Conservation (phyloP, 2,113 vertebrate genomes). For the Pseudolaguvia tuberculata region DNA sequence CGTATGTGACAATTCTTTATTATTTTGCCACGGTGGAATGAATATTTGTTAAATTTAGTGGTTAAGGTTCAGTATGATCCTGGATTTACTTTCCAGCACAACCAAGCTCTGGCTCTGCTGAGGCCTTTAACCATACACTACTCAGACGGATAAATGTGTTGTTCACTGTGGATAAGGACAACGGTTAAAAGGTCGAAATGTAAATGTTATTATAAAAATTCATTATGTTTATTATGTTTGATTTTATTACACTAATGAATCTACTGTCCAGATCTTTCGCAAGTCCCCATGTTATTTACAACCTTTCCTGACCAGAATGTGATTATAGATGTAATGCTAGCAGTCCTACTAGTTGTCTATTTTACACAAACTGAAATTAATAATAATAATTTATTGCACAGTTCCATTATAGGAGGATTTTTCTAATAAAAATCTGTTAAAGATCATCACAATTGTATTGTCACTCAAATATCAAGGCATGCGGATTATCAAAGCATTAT, state of each 20-base stretch:
- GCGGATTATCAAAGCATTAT: too few species aligned
- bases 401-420: slow-evolving; percentile 17
- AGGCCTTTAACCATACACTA: too few species aligned
- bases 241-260: slow-evolving; percentile 8
- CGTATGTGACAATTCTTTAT: neutral
- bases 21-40: neutral
- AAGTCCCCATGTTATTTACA: slow-evolving; percentile 9
- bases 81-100: too few species aligned
- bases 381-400: neutral
- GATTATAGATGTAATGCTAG: slow-evolving; percentile 21
- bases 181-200: too few species aligned
- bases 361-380: slow-evolving; percentile 23
- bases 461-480: neutral
- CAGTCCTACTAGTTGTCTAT: neutral
- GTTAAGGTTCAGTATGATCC: too few species aligned
- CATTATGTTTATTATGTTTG: neutral
- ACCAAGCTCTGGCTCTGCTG: too few species aligned
- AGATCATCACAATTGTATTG: too few species aligned
- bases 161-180: too few species aligned
- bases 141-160: too few species aligned
- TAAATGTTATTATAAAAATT: too few species aligned
- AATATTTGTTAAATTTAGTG: neutral
- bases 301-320: neutral
- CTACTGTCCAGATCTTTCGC: neutral
- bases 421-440: neutral